Base-by-base conservation (phyloP, 2,888 invertebrate species). In the Coremacera marginata region DNA sequence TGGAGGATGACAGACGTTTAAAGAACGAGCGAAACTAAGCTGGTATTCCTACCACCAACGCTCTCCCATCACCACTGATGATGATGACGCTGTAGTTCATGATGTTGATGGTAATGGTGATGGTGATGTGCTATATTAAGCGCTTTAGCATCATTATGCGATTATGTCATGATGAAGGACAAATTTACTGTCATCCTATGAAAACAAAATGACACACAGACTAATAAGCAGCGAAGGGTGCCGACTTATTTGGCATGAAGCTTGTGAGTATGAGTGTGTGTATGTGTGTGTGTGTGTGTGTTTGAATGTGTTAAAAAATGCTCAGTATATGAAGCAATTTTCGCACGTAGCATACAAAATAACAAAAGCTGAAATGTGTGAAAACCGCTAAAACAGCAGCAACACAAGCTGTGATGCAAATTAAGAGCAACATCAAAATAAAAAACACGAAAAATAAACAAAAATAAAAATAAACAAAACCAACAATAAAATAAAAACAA, bases 101-200 rank as follows among this genome's bases (percentile, higher is more conserved):
- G 9, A 34, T 65, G 16, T n/a, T 51, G 49, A 22, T 27, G 49
- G 3, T 52, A 51, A 44, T 51, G 57, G 5, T 62, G 70, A 22
- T 67, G 63, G 22, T 31, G 74, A 55, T 34, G 74, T 65, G 71
- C 65, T 62, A 71, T 75, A 75, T 75, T 76, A 65, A 76, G 76
- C 65, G 57, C 65, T 57, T 49, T 52, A 65, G 71, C 76, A 71
- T 76, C 71, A 71, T 76, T 76, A 71, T 71, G 76, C 76, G 76
- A 76, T 76, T 76, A 76, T 65, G 71, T 71, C 71, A 76, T 63
- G 65, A 57, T 65, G 52, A 76, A 65, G 71, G 76, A 57, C 71
- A 37, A 55, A 57, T 44, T 65, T 44, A 44, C 52, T 60, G 65
- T 8, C 71, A 37, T 51, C 63, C 31, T 14, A 16, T 37, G 25